These are phyloP conservation scores for Turritopsis rubra DNA, from an alignment of 30 jellyfish, hydroid and myxozoan genomes.

Conservation along the genomic window DNA sequence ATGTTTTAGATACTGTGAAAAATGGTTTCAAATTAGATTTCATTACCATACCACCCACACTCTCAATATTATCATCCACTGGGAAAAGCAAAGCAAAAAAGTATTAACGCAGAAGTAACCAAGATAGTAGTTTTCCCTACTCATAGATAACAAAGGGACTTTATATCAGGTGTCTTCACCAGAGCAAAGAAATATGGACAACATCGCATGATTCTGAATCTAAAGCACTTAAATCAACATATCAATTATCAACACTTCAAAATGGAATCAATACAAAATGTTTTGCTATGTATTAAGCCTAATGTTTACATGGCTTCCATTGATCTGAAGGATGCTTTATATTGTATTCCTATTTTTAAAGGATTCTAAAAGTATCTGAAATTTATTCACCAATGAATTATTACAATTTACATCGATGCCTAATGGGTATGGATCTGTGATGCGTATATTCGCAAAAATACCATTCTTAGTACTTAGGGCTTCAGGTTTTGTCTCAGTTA, in stretches of 20 bases:
- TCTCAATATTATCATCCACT: not conserved
- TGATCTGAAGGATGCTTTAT: constrained; percentile 39
- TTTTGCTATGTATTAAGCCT: constrained; percentile 29
- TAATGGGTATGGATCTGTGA: constrained; percentile 22
- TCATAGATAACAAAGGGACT: not conserved
- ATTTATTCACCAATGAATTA: not conserved
- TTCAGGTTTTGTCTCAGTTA: constrained; percentile 17
- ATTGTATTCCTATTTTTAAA: constrained; percentile 1
- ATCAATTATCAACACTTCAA: constrained; percentile 31
- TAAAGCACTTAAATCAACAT: constrained; percentile 14
- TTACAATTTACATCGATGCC: constrained; percentile 23
- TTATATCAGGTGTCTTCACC: not conserved
- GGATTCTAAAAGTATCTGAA: constrained; percentile 25
- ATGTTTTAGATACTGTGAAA: not conserved
- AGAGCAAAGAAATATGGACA: constrained; percentile 33
- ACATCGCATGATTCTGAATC: constrained; percentile 33
- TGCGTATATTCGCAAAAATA: constrained; percentile 34
- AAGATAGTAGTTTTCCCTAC: not conserved
- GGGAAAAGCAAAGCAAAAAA: not conserved
- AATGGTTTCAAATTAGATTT: not conserved
- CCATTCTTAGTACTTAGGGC: constrained; percentile 17
- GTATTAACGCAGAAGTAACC: not conserved
- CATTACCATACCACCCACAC: not conserved
- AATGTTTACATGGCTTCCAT: constrained; percentile 45
- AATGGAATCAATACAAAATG: constrained; percentile 41